Evolutionary conservation across 2,797 vertebrate species (phyloP).

Genomic region (Lithobates pipiens): DNA sequence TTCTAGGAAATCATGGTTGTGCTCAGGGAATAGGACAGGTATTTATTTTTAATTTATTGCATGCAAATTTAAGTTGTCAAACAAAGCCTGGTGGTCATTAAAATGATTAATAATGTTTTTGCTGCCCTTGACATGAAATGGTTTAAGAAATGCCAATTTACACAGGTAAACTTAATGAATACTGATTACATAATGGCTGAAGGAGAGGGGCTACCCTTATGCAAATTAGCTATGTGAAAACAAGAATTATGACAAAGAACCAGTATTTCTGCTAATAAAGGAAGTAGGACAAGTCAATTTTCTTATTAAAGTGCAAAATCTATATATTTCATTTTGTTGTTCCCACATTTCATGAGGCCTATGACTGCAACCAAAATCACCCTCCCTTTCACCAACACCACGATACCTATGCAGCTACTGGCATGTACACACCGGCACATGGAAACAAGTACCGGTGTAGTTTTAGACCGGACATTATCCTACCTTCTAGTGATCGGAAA

Average conservation of each 20-base stretch:
- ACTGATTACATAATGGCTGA: constrained; percentile 44
- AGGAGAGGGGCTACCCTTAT: constrained; percentile 19
- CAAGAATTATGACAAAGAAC: constrained; percentile 8
- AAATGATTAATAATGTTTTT: constrained; percentile 55
- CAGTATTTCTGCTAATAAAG: neutral
- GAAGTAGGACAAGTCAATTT: neutral
- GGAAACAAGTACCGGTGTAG: too few species aligned
- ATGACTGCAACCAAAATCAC: neutral
- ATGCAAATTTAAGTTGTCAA: constrained; percentile 44
- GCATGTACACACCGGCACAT: too few species aligned
- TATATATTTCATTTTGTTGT: neutral
- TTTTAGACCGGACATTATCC: too few species aligned
- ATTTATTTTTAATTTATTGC: constrained; percentile 49
- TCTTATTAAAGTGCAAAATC: too few species aligned
- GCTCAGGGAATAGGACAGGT: constrained; percentile 22
- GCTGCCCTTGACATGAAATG: constrained; percentile 48
- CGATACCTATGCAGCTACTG: too few species aligned
- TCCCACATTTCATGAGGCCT: neutral
- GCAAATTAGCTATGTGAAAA: constrained; percentile 10
- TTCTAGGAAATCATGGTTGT: neutral
- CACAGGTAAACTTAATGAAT: constrained; percentile 55
- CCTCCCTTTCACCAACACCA: too few species aligned
- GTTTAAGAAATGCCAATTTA: constrained; percentile 53
- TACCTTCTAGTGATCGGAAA: too few species aligned
- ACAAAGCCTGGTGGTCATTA: constrained; percentile 53